These are phyloP conservation scores for Cremastinae sp. DNA, from an alignment of 2,888 invertebrate species.

Conservation along the genomic window DNA sequence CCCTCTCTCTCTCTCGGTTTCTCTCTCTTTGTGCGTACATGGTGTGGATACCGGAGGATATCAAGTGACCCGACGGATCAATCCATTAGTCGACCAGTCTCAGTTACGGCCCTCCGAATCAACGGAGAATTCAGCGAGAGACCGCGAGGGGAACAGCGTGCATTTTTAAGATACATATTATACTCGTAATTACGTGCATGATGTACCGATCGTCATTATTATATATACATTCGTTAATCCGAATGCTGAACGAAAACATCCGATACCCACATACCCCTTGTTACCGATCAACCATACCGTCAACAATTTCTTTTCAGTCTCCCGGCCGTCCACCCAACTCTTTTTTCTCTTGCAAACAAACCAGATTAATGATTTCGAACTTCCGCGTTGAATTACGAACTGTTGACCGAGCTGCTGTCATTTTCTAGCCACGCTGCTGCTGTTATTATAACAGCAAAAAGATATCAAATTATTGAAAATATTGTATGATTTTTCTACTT, in stretches of 20 bases:
- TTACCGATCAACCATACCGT: not conserved
- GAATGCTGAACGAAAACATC: not conserved
- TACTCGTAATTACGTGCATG: slow-evolving; percentile 8
- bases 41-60: slow-evolving; percentile 70
- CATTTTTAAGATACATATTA: slow-evolving; percentile 4
- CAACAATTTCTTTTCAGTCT: not conserved
- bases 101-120: slow-evolving; percentile 69
- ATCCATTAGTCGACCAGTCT: slow-evolving; percentile 74
- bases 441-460: no score
- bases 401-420: no score
- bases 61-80: slow-evolving; percentile 72
- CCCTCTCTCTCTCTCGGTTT: slow-evolving; percentile 12
- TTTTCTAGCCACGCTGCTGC: no score
- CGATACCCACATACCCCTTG: not conserved
- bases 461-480: no score
- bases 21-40: slow-evolving; percentile 62
- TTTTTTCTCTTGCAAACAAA: not conserved
- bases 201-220: slow-evolving; percentile 2
- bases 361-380: not conserved
- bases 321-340: no score
- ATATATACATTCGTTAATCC: slow-evolving; percentile 1
- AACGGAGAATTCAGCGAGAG: slow-evolving; percentile 38
- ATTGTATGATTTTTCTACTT: no score
- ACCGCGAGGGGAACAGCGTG: not conserved
- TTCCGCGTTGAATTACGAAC: not conserved